A percentile compares a stretch with the other conserved stretches of the same genome.
Evolutionary conservation across 2,797 vertebrate species (phyloP).

Genomic region (Labeo calbasu): DNA sequence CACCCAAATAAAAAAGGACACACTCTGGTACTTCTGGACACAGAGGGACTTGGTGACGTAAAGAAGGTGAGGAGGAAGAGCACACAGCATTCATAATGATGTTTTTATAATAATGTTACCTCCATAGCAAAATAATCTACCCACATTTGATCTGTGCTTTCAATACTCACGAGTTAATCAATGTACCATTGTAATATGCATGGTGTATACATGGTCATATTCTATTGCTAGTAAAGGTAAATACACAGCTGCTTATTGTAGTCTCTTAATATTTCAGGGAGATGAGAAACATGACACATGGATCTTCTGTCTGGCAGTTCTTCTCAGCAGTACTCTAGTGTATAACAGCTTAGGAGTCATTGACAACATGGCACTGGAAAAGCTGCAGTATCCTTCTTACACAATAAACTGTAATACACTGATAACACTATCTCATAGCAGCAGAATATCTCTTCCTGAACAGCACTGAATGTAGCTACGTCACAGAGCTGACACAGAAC

Average conservation of each 20-base stretch:
- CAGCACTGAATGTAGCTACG: constrained; percentile 61
- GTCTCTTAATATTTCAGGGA: constrained; percentile 51
- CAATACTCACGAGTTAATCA: neutral
- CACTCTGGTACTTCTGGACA: constrained; percentile 73
- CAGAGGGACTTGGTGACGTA: constrained; percentile 73
- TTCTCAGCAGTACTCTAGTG: constrained; percentile 75
- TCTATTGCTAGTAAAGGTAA: neutral
- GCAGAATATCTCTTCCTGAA: constrained; percentile 46
- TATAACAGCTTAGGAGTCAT: constrained; percentile 75
- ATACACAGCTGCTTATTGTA: neutral
- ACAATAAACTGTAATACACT: neutral
- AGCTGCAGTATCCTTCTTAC: constrained; percentile 74
- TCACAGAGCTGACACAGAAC: constrained; percentile 71
- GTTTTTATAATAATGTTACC: neutral
- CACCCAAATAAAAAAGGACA: constrained; percentile 60
- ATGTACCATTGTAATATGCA: neutral
- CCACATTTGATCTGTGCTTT: neutral
- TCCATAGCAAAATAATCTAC: neutral
- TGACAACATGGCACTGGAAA: constrained; percentile 71
- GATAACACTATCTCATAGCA: neutral
- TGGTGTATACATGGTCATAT: neutral
- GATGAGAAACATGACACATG: constrained; percentile 71
- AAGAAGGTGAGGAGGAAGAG: constrained; percentile 54
- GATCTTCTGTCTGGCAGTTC: constrained; percentile 69
- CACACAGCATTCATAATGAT: neutral